phyloP scores from a whole-genome alignment of 2,797 vertebrate genomes.

The Poliocrania exsul region DNA sequence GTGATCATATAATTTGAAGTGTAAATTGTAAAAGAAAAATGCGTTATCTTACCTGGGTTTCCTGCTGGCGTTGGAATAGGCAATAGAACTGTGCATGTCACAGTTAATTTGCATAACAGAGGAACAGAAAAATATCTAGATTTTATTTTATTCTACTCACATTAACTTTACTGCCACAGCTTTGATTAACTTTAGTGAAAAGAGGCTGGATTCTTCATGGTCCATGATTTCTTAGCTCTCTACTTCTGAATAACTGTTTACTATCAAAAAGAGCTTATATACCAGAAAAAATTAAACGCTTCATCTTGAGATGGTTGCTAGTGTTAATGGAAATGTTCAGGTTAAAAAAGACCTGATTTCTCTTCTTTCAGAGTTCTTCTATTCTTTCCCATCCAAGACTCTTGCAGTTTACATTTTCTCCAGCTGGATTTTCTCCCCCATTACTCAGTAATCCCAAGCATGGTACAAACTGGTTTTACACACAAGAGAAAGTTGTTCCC shows the following conservation, averaged over 20 bases:
- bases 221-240: not conserved
- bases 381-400: not conserved
- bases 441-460: not conserved
- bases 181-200: slow-evolving; percentile 37
- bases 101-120: slow-evolving; percentile 27
- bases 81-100: slow-evolving; percentile 7
- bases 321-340: not conserved
- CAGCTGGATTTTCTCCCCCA: not conserved
- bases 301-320: not conserved
- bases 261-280: not conserved
- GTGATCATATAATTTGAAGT: slow-evolving; percentile 21
- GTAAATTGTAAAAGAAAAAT: slow-evolving; percentile 41
- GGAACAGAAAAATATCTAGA: not conserved
- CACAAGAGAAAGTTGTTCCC: not conserved
- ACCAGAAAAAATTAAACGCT: not conserved
- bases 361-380: not conserved
- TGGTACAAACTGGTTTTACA: not conserved
- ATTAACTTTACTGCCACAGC: not conserved
- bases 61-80: slow-evolving; percentile 39
- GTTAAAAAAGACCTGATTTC: not conserved
- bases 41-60: not conserved
- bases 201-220: not conserved
- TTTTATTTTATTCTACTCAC: slow-evolving; percentile 24
- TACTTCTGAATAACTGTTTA: not conserved
- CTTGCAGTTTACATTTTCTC: not conserved